Evolutionary conservation across 1,140 invertebrate genomes (phyloP), one percentile per base, ranked within the genome.

Genomic region (Tribolium castaneum): DNA sequence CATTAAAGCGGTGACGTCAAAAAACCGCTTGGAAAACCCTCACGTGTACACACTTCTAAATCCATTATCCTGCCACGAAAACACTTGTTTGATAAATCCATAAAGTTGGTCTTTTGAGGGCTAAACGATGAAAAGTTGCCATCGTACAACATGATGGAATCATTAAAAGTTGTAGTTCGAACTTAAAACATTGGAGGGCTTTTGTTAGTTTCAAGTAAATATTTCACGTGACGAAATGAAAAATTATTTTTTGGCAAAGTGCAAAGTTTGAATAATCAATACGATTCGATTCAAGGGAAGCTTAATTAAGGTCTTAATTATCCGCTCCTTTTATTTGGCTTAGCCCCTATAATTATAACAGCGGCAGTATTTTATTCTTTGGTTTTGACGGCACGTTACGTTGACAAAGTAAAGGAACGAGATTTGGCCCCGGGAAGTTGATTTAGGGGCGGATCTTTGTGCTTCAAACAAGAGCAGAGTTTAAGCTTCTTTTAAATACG

Each of bases 161-260:
- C 59, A 66, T 66, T 66, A 66, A 66, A 66, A 66, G 25, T 66
- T 66, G 59, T 66, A 66, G 59, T 66, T 66, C 59, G 59, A 66
- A 62, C 56, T 62, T 62, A 62, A 62, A 62, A 66, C 59, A 59
- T 25, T 59, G 16, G 34, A 30, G 34, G 45, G 59, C 59, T 66
- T 66, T 66, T 66, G 59, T 66, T 66, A 35, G 56, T 66, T 66
- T 22, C 10, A 22, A 59, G 54, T 66, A 66, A 66, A 66, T 66
- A 66, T 66, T 35, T 66, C 10, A 66, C 25, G n/a, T n/a, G n/a
- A n/a, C n/a, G n/a, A n/a, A n/a, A n/a, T n/a, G n/a, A n/a, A n/a
- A n/a, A n/a, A n/a, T n/a, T n/a, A n/a, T 45, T 45, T 45, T 30
- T 30, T 30, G 3, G 25, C 25, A 30, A 19, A 54, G 52, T 54